Evolutionary conservation across 2,888 invertebrate genomes (phyloP), one percentile per base, ranked within the genome.

Genomic region (Torymus aiolomorphi): DNA sequence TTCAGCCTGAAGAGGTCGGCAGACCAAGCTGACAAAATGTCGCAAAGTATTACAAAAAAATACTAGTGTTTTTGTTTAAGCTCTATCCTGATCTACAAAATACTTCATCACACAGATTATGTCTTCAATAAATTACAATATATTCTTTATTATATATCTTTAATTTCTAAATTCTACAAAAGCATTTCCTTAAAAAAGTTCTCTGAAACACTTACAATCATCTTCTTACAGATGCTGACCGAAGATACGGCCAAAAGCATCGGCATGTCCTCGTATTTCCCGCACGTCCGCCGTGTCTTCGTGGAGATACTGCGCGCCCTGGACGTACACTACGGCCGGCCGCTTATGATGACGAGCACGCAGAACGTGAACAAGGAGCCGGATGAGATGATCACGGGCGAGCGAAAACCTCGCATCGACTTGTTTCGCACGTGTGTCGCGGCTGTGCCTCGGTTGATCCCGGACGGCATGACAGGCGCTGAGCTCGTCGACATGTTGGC

Each of bases 361-460:
- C 98, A 98, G 89, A 98, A 98, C 89, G 95, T 97, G 65, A 98
- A 98, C 84, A 98, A 98, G 90, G 97, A 97, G 88, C 97, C 97
- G 11, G 95, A 95, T 85, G 97, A 97, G 90, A 96, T 97, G 93
- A 94, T 97, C 52, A 96, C 97, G 0, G 98, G 98, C 1, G 99
- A 99, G 89, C 93, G 98, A 57, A 99, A 99, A 89, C 98, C 99
- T 0, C 95, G 98, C 88, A 97, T 99, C 84, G 99, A 99, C 91
- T 91, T 99, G 85, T 99, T 99, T 89, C 94, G 99, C 62, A 99
- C 99, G 0, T 99, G 99, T 88, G 97, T 99, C 16, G 99, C 99
- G 11, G 98, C 99, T 5, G 98, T 99, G 86, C 99, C 99, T 0
- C 94, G 99, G 82, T 92, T 99, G 31, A 97, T 99, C 85, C 99